These are phyloP conservation scores for Aphelinus atriplicis DNA, from an alignment of 1,140 invertebrate genomes.

Conservation along the genomic window DNA sequence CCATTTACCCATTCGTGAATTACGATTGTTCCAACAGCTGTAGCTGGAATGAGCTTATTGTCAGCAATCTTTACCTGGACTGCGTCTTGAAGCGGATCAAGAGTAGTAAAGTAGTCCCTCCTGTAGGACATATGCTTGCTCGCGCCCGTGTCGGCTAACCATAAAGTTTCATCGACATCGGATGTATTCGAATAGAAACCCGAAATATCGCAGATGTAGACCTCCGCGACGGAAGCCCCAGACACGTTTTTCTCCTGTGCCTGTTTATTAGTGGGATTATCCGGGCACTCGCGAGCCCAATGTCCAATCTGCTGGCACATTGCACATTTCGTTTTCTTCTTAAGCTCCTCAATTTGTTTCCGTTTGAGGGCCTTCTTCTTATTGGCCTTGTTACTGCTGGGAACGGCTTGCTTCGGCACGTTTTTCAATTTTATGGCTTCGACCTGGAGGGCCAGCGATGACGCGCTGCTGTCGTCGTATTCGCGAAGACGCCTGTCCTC, in stretches of 20 bases:
- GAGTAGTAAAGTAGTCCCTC: background rate
- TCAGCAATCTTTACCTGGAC: background rate
- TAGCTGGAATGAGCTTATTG: background rate
- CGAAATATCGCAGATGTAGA: background rate
- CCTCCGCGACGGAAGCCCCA: background rate
- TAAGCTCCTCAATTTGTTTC: background rate
- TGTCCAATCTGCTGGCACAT: slow-evolving; percentile 9
- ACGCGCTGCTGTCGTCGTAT: too few relatives aligned
- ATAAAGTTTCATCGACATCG: background rate
- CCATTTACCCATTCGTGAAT: slow-evolving; percentile 7
- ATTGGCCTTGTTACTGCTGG: background rate
- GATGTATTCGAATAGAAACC: background rate
- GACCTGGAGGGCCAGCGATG: background rate
- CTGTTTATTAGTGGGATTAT: background rate
- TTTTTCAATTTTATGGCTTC: background rate
- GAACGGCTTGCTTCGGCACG: background rate
- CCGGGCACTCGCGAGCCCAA: slow-evolving; percentile 1
- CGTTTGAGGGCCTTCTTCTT: background rate
- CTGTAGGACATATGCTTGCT: slow-evolving; percentile 10
- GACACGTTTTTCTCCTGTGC: background rate
- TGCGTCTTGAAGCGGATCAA: background rate
- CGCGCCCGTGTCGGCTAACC: slow-evolving; percentile 9
- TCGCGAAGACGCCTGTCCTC: background rate
- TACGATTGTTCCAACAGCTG: slow-evolving; percentile 24
- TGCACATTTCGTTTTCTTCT: background rate